Evolutionary conservation across 2,888 invertebrate species (phyloP).

Genomic region (Tetrapedia diversipes): DNA sequence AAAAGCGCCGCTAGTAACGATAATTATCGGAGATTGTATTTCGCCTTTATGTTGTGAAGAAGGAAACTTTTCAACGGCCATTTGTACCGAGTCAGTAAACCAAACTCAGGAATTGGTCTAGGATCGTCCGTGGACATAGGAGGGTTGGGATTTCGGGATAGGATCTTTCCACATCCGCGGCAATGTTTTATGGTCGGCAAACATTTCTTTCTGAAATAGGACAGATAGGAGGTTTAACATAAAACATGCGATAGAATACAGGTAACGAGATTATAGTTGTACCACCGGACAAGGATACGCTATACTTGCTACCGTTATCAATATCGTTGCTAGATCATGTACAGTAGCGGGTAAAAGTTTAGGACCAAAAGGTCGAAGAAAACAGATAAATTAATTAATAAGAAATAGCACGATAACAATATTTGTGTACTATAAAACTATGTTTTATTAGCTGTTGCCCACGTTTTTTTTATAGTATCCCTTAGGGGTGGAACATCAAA

Average conservation of each 20-base stretch:
- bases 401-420: too few relatives aligned
- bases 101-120: conserved; percentile 60
- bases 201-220: conserved; percentile 60
- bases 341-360: too few relatives aligned
- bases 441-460: too few relatives aligned
- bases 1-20: conserved; percentile 2
- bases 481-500: too few relatives aligned
- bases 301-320: background rate
- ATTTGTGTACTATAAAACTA: too few relatives aligned
- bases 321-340: too few relatives aligned
- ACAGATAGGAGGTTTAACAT: conserved; percentile 48
- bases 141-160: conserved; percentile 46
- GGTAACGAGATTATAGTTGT: background rate
- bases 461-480: too few relatives aligned
- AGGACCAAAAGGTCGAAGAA: too few relatives aligned
- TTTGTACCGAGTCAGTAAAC: conserved; percentile 55
- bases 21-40: conserved; percentile 50
- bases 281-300: background rate
- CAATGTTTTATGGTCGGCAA: conserved; percentile 64
- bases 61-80: conserved; percentile 73
- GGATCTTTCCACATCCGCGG: conserved; percentile 69
- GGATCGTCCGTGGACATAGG: conserved; percentile 49
- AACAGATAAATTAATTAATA: too few relatives aligned
- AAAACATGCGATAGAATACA: conserved; percentile 31
- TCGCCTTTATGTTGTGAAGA: conserved; percentile 65